phyloP scores from a whole-genome alignment of 1,140 invertebrate species.

The Amyelois transitella region DNA sequence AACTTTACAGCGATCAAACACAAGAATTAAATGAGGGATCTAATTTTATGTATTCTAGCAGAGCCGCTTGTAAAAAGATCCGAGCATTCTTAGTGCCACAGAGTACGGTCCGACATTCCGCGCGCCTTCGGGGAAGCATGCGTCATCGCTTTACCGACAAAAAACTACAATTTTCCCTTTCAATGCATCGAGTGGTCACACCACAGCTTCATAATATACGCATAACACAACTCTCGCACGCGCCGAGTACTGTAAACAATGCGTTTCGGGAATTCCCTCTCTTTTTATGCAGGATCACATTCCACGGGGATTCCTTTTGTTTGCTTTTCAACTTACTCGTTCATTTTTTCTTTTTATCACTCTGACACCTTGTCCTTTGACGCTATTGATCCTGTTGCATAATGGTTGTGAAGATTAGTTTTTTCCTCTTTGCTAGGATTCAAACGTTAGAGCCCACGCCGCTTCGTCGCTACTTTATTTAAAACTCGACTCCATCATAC shows the following conservation, averaged over 20 bases:
- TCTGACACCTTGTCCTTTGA: slow-evolving; percentile 51
- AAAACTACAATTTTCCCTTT: slow-evolving; percentile 68
- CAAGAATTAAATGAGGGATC: background rate
- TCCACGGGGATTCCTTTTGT: slow-evolving; percentile 72
- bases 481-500: background rate
- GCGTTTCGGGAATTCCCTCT: slow-evolving; percentile 66
- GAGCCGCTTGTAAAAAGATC: slow-evolving; percentile 1
- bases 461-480: background rate
- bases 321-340: slow-evolving; percentile 49
- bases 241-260: slow-evolving; percentile 62
- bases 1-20: too few relatives aligned
- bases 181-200: slow-evolving; percentile 49
- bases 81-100: background rate
- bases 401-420: slow-evolving; percentile 21
- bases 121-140: slow-evolving; percentile 49
- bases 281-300: slow-evolving; percentile 65
- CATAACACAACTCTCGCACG: slow-evolving; percentile 50
- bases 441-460: background rate
- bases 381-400: slow-evolving; percentile 33
- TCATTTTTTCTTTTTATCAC: slow-evolving; percentile 37
- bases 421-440: background rate
- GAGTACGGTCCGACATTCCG: slow-evolving; percentile 42
- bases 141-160: slow-evolving; percentile 50
- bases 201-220: slow-evolving; percentile 45
- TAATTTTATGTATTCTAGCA: background rate